Evolutionary conservation across 2,888 invertebrate species (phyloP).

Genomic region (Ommatoiulus sabulosus): DNA sequence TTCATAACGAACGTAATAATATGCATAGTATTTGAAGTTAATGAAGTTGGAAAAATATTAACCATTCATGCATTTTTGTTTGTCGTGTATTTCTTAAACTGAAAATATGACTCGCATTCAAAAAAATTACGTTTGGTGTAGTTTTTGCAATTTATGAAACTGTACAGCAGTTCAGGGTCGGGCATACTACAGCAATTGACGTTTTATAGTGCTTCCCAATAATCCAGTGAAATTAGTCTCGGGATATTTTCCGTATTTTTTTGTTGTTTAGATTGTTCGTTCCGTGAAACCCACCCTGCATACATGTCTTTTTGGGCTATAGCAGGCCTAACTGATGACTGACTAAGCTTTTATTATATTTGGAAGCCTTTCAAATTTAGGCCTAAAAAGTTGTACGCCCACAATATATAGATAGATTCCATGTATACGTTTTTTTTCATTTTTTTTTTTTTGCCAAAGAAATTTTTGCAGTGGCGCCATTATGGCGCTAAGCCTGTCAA

Average conservation of each 20-base stretch:
- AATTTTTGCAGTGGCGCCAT: slow-evolving; percentile 46
- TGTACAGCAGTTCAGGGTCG: not conserved
- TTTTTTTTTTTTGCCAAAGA: slow-evolving; percentile 16
- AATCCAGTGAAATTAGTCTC: slow-evolving; percentile 20
- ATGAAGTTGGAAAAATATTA: too few relatives aligned
- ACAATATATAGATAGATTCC: slow-evolving; percentile 27
- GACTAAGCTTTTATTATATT: slow-evolving; percentile 42
- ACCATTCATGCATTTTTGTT: too few relatives aligned
- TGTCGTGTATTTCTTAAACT: too few relatives aligned
- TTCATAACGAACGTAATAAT: too few relatives aligned
- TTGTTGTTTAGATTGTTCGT: slow-evolving; percentile 15
- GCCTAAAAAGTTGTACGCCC: not conserved
- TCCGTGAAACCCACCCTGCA: not conserved
- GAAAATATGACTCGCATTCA: too few relatives aligned
- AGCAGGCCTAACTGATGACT: slow-evolving; percentile 4
- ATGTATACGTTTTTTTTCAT: slow-evolving; percentile 14
- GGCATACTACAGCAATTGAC: not conserved
- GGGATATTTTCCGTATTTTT: slow-evolving; percentile 12
- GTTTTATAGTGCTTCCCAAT: slow-evolving; percentile 31
- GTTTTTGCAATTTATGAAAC: too few relatives aligned
- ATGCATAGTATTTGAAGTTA: too few relatives aligned
- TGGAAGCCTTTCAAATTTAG: slow-evolving; percentile 36
- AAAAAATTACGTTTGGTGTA: too few relatives aligned
- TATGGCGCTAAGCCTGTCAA: slow-evolving; percentile 51
- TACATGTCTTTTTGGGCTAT: not conserved